Percentiles rank a stretch among this genome's conserved stretches.
Conservation (phyloP, 2,113 vertebrate genomes). For the Myocastor coypus region DNA sequence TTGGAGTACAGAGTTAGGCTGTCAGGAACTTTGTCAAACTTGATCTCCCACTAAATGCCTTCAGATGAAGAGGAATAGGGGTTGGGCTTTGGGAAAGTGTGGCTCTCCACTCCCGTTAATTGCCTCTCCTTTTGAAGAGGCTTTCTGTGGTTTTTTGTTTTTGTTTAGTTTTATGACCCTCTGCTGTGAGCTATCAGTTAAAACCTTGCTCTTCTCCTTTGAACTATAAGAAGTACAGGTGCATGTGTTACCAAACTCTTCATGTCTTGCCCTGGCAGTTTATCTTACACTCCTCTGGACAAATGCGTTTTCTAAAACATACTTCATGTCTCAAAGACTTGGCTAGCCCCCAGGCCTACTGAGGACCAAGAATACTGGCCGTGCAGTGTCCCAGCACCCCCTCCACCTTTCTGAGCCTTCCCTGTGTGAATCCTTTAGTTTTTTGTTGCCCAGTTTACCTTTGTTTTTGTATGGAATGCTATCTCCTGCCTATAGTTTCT, state of each 20-base stretch:
- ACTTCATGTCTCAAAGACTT: neutral
- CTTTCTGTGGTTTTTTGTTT: neutral
- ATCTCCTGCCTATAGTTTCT: neutral
- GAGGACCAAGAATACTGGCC: neutral
- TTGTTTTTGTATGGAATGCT: neutral
- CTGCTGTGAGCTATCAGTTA: neutral
- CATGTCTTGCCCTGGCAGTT: neutral
- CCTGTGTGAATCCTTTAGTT: neutral
- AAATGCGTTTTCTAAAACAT: constrained; percentile 9
- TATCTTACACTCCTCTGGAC: neutral
- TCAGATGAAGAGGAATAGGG: neutral
- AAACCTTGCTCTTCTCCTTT: constrained; percentile 21
- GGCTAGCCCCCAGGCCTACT: neutral
- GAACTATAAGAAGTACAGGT: neutral
- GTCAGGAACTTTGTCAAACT: neutral
- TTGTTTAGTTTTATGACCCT: neutral
- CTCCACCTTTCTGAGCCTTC: neutral
- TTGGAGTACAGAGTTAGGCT: neutral
- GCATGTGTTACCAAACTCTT: neutral
- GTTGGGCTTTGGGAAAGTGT: neutral
- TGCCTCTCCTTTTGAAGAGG: neutral
- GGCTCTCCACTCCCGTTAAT: neutral
- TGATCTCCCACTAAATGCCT: neutral
- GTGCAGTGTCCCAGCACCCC: neutral
- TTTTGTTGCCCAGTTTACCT: neutral